These are phyloP conservation scores for Bibio marci DNA, from an alignment of 2,888 invertebrate genomes.

Conservation along the genomic window DNA sequence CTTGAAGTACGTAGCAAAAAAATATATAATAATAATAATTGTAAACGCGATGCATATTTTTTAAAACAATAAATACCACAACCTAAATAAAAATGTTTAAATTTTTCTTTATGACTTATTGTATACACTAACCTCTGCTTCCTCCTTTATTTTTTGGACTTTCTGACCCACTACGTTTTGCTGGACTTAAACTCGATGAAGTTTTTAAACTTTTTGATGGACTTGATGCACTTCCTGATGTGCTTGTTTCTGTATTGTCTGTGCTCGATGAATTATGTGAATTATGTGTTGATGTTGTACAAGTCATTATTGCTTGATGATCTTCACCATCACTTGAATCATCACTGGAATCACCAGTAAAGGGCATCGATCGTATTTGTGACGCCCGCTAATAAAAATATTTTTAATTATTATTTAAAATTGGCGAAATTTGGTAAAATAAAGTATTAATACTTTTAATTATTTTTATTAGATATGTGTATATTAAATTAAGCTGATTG, in stretches of 20 bases:
- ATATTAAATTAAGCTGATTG: no score
- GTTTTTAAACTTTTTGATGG: constrained; percentile 78
- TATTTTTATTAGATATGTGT: no score
- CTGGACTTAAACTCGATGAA: constrained; percentile 68
- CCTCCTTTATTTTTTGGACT: constrained; percentile 61
- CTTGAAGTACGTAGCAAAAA: no score
- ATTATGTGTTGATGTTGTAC: constrained; percentile 17
- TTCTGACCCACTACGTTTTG: constrained; percentile 65
- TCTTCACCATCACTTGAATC: constrained; percentile 90
- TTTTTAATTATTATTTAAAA: no score
- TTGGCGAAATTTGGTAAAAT: no score
- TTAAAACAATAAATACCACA: no score
- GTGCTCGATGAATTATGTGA: constrained; percentile 32
- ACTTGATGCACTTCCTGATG: constrained; percentile 51
- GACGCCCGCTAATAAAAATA: constrained; percentile 54
- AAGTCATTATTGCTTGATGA: constrained; percentile 27
- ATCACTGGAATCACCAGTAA: constrained; percentile 86
- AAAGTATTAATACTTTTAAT: no score
- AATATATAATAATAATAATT: no score
- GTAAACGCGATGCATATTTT: no score
- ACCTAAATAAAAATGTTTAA: no score
- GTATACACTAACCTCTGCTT: no score
- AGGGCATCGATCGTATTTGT: constrained; percentile 90
- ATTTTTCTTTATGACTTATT: no score
- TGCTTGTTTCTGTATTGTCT: constrained; percentile 39